A percentile compares a stretch with the other conserved stretches of the same genome.
These are phyloP conservation scores for Gephyroberyx darwinii DNA, from an alignment of 2,797 vertebrate species.

Conservation along the genomic window DNA sequence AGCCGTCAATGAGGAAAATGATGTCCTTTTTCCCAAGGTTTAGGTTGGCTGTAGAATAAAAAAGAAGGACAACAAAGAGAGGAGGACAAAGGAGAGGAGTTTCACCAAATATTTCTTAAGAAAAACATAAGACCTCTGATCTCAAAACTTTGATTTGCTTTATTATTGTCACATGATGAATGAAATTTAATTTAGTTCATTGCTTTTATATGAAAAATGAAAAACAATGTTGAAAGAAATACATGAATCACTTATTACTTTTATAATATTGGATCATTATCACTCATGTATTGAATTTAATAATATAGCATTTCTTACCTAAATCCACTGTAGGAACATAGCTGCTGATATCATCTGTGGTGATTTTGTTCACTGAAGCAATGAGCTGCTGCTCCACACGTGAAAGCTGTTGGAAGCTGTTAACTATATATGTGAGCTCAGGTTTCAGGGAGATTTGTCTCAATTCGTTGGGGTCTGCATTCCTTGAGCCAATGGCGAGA, in stretches of 20 bases:
- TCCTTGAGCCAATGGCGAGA: constrained; percentile 84
- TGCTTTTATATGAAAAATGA: background rate
- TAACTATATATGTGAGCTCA: constrained; percentile 84
- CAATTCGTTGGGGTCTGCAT: constrained; percentile 85
- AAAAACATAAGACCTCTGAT: no score
- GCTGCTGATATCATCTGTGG: constrained; percentile 65
- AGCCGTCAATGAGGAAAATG: constrained; percentile 94
- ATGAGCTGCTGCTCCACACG: constrained; percentile 85
- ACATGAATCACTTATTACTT: no score
- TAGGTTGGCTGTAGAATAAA: constrained; percentile 51
- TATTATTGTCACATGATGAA: background rate
- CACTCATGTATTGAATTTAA: background rate
- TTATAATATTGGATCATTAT: no score
- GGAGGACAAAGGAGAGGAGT: background rate
- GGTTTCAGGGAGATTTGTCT: constrained; percentile 87
- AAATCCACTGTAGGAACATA: constrained; percentile 23
- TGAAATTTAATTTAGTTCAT: background rate
- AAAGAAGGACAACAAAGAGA: constrained; percentile 23
- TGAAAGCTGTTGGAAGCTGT: constrained; percentile 86
- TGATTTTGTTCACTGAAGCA: constrained; percentile 84
- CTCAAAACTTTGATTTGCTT: no score
- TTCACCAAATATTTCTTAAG: background rate
- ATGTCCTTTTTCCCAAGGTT: constrained; percentile 87
- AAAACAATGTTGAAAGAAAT: background rate
- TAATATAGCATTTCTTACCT: constrained; percentile 66